These are phyloP conservation scores for Pteropus alecto DNA, from an alignment of 2,113 vertebrate species.

Conservation along the genomic window DNA sequence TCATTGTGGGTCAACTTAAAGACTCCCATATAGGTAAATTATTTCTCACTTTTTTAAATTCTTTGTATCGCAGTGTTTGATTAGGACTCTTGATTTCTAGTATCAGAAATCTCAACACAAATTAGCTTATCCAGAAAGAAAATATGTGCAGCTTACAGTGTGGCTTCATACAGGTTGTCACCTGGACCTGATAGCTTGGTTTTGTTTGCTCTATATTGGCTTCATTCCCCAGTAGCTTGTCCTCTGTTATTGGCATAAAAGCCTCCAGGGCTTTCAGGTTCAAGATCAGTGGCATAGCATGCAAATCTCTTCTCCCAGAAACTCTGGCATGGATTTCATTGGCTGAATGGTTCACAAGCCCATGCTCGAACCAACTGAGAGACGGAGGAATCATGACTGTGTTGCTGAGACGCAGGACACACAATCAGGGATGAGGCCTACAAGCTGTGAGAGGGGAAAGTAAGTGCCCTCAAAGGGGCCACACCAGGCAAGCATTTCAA, in stretches of 20 bases:
- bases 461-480: not conserved
- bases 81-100: not conserved
- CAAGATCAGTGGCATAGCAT: not conserved
- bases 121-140: not conserved
- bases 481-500: not conserved
- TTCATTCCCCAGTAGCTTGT: not conserved
- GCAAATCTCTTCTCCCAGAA: not conserved
- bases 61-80: not conserved
- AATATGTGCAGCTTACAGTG: not conserved
- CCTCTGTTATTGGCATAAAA: not conserved
- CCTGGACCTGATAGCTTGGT: not conserved
- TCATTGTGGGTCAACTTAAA: not conserved
- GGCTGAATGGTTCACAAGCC: not conserved
- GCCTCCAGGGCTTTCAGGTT: not conserved
- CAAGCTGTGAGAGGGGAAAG: not conserved
- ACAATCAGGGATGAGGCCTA: not conserved
- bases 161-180: not conserved
- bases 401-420: not conserved
- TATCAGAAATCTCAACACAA: not conserved
- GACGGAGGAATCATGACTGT: not conserved
- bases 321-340: not conserved
- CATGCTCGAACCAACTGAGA: not conserved
- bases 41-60: not conserved
- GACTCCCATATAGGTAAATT: not conserved
- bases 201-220: not conserved